phyloP scores from a whole-genome alignment of 1,140 invertebrate genomes.

The Drosophila kohkoa region DNA sequence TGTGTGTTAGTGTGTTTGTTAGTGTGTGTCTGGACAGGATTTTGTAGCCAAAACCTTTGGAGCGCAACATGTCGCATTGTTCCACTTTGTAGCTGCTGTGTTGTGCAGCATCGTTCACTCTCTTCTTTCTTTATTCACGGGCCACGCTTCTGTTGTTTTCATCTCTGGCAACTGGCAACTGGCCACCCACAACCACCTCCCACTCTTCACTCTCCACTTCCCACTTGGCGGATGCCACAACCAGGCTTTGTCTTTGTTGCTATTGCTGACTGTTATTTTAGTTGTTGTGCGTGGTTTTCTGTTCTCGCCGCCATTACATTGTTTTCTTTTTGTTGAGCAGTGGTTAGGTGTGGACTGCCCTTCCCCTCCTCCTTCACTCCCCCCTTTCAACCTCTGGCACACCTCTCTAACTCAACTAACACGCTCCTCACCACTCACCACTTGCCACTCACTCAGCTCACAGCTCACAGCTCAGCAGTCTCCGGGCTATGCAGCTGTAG shows the following conservation, averaged over 20 bases:
- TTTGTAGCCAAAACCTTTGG: constrained; percentile 55
- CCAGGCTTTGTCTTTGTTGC: constrained; percentile 15
- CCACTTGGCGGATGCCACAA: constrained; percentile 24
- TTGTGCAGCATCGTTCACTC: constrained; percentile 15
- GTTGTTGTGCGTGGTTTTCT: constrained; percentile 57
- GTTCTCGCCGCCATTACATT: constrained; percentile 73
- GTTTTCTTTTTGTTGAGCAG: constrained; percentile 74
- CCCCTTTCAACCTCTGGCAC: not conserved
- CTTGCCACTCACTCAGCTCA: constrained; percentile 13
- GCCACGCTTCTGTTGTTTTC: constrained; percentile 14
- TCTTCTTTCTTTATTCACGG: not conserved
- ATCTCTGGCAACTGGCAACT: constrained; percentile 28
- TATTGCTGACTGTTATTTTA: constrained; percentile 41
- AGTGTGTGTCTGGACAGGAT: constrained; percentile 32
- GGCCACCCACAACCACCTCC: constrained; percentile 9
- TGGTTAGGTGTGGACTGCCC: constrained; percentile 39
- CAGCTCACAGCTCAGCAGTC: constrained; percentile 8
- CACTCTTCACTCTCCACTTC: constrained; percentile 2
- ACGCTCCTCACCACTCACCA: constrained; percentile 7
- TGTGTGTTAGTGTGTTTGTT: constrained; percentile 11
- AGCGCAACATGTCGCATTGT: constrained; percentile 81
- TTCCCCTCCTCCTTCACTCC: not conserved
- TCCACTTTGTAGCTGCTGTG: constrained; percentile 62
- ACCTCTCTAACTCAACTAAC: constrained; percentile 1
- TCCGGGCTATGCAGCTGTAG: constrained; percentile 49